Base-by-base conservation (phyloP, 2,113 vertebrate genomes). In the Aspiorhynchus laticeps region DNA sequence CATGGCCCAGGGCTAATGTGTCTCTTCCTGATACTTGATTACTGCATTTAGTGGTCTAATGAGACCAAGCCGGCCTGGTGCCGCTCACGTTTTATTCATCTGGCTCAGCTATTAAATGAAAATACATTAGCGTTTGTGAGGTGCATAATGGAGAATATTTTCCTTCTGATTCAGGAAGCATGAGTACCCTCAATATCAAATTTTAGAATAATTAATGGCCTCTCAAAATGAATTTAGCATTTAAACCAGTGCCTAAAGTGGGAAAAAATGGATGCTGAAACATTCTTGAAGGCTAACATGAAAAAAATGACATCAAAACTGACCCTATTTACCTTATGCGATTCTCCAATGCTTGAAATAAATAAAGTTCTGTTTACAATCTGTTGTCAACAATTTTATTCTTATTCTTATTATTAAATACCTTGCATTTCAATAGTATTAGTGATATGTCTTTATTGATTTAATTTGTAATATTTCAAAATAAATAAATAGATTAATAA, bases 21-120 rank as follows among this genome's bases (percentile, higher is more conserved):
- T 73, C 87, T 90, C 93, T 91, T 90, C 88, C 88, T 33, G 88
- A 90, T 77, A 90, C 91, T 92, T 91, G 90, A 94, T 93, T 93
- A 90, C 69, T 78, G 85, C 90, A 87, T 88, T 90, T 88, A 89
- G 89, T 88, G 89, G 85, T 85, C 38, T 88, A 87, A 76, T 69
- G 90, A 85, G 88, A 87, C 90, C 86, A 83, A 83, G 69, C 51
- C 80, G 61, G 87, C 85, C 78, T 81, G 43, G n/a, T 69, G 84
- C 77, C 73, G 81, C 85, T 87, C 43, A 79, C 73, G 88, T 90
- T 89, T 92, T 83, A 76, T 91, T 91, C 89, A 89, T 92, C 91
- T 87, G 71, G 91, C 91, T 89, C 91, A 87, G 63, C 51, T 73
- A 78, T 79, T 89, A 82, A 81, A 77, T 41, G 5, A 26, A 84